Conservation (phyloP, 2,888 invertebrate genomes). For the Ectobius pallidus region DNA sequence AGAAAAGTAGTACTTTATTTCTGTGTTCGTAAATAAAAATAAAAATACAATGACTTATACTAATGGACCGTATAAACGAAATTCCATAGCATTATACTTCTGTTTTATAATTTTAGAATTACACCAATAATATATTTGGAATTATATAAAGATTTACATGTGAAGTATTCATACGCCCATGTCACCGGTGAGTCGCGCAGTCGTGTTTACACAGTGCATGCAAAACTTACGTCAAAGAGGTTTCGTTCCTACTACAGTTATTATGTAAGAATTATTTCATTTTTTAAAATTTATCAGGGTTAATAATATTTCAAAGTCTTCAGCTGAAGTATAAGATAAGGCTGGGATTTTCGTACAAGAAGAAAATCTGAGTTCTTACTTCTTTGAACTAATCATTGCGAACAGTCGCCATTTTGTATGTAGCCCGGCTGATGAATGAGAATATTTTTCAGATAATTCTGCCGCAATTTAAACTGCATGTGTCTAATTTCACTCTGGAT, state of each 20-base stretch:
- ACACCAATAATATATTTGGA: too few relatives aligned
- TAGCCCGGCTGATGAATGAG: slow-evolving; percentile 44
- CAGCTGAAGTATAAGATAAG: neutral
- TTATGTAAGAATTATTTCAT: slow-evolving; percentile 37
- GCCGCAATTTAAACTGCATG: neutral
- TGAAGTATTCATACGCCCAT: slow-evolving; percentile 40
- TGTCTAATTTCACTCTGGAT: too few relatives aligned
- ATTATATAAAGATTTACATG: neutral
- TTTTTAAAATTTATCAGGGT: neutral
- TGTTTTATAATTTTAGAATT: neutral
- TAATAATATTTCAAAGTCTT: neutral
- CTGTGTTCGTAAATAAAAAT: neutral
- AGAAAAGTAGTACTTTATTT: slow-evolving; percentile 36
- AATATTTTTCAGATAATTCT: slow-evolving; percentile 34
- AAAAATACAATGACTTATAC: neutral
- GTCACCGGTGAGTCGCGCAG: slow-evolving; percentile 43
- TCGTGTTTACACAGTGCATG: slow-evolving; percentile 44
- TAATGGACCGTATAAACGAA: neutral
- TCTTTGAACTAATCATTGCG: slow-evolving; percentile 42
- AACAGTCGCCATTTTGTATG: slow-evolving; percentile 45
- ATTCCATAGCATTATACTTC: too few relatives aligned
- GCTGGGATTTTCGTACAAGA: neutral
- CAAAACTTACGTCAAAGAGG: slow-evolving; percentile 43
- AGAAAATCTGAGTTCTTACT: neutral
- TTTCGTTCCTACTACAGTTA: slow-evolving; percentile 39